Evolutionary conservation across 2,888 invertebrate genomes (phyloP), one percentile per base, ranked within the genome.

Genomic region (Lepidochrysops patricia): DNA sequence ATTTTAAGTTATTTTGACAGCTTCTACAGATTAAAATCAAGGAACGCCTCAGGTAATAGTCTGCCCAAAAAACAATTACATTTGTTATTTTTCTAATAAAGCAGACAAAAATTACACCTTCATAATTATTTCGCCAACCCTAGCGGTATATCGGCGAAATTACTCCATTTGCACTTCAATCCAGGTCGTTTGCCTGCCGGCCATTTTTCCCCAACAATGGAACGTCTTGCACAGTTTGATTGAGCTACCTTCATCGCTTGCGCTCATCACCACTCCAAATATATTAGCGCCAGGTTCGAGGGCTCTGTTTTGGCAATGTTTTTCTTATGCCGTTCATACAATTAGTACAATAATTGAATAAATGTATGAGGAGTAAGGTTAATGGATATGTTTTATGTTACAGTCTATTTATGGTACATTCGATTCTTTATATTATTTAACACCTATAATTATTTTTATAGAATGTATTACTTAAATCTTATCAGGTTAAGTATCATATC

Each of bases 101-200:
- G n/a, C n/a, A 37, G 9, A 13, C 15, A 4, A 43, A 23, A 19
- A 43, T 3, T 43, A 3, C 19, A 7, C 6, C 13, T 43, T 2
- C 6, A 15, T n/a, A 34, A 34, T 34, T 19, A 43, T 5, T 43
- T 23, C 12, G 43, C 0, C 54, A 54, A 19, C 54, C 54, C 54
- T 54, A 54, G 4, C 4, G 29, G 13, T 2, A 15, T 19, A 54
- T 54, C 59, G 59, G 52, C 61, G 72, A 78, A 84, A 86, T 84
- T 79, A 86, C 82, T 86, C 84, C 82, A 87, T 87, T 87, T 87
- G 80, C 87, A 87, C 87, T 87, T 86, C 79, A 87, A 86, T 80
- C 82, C 86, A 85, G 85, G 85, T 85, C 82, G 76, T 73, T 75
- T 77, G 82, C 77, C 86, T 79, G 79, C 79, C 84, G 85, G 86